Evolutionary conservation across 2,888 invertebrate genomes (phyloP).

Genomic region (Zootermopsis nevadensis): DNA sequence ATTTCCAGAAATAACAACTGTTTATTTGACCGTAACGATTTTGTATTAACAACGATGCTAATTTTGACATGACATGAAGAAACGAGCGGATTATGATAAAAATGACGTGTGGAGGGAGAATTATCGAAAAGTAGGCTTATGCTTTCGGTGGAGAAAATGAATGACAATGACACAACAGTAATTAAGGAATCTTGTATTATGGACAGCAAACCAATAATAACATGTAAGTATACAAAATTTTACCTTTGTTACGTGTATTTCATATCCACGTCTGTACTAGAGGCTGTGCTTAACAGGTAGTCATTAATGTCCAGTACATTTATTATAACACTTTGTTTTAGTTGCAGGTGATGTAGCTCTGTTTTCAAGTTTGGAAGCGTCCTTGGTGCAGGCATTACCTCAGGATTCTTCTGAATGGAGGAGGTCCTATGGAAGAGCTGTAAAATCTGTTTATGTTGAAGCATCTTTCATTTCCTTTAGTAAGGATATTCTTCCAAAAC

Average conservation of each 20-base stretch:
- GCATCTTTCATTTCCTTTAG: conserved; percentile 85
- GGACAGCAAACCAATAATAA: conserved; percentile 78
- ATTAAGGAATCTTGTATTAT: conserved; percentile 58
- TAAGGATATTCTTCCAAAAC: conserved; percentile 77
- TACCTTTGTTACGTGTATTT: not conserved
- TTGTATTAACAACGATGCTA: not conserved
- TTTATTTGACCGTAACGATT: not conserved
- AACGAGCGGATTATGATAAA: conserved; percentile 15
- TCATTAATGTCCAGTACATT: not conserved
- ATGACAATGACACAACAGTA: conserved; percentile 38
- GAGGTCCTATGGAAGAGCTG: conserved; percentile 86
- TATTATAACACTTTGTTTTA: conserved; percentile 59
- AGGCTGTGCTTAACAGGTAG: not conserved
- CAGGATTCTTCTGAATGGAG: conserved; percentile 93
- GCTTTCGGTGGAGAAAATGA: conserved; percentile 33
- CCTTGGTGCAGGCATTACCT: conserved; percentile 82
- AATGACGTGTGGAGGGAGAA: conserved; percentile 41
- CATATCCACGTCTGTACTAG: not conserved
- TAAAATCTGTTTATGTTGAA: conserved; percentile 85
- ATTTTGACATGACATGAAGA: conserved; percentile 25
- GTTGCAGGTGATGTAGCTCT: conserved; percentile 88
- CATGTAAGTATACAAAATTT: conserved; percentile 71
- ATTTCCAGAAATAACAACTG: not conserved
- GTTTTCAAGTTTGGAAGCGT: conserved; percentile 84
- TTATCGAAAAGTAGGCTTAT: conserved; percentile 34